phyloP scores from a whole-genome alignment of 2,797 vertebrate genomes.

The Cheirogaleus major region DNA sequence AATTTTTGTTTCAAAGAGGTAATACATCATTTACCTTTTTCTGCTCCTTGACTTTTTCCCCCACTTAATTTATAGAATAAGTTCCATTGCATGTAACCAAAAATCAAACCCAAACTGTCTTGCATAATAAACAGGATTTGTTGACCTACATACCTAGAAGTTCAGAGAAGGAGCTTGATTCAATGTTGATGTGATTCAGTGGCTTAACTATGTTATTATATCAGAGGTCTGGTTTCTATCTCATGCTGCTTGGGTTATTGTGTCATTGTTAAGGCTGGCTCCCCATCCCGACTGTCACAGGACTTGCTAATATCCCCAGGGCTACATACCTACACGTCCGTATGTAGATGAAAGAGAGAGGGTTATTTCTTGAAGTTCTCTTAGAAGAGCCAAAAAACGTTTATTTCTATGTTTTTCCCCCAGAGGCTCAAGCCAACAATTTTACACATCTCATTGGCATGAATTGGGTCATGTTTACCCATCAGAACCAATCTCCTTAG shows the following conservation, averaged over 20 bases:
- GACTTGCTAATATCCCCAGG: background rate
- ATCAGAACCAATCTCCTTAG: background rate
- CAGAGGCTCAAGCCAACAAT: background rate
- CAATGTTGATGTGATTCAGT: background rate
- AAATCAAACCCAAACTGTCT: background rate
- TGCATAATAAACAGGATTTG: background rate
- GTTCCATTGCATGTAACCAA: background rate
- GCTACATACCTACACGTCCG: background rate
- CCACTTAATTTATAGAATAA: background rate
- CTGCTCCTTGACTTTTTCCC: background rate
- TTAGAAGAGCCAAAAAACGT: conserved; percentile 19
- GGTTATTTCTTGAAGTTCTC: background rate
- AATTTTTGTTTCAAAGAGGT: background rate
- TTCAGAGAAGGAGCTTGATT: background rate
- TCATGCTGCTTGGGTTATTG: background rate
- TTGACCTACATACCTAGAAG: background rate
- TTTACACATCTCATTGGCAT: background rate
- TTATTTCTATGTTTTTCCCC: background rate
- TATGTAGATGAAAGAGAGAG: background rate
- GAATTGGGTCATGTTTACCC: background rate
- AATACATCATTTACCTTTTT: background rate
- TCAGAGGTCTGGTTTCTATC: background rate
- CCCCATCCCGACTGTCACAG: background rate
- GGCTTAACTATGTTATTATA: background rate
- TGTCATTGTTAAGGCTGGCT: background rate